phyloP scores from a whole-genome alignment of 2,888 invertebrate genomes.

The Oasisia sp. region DNA sequence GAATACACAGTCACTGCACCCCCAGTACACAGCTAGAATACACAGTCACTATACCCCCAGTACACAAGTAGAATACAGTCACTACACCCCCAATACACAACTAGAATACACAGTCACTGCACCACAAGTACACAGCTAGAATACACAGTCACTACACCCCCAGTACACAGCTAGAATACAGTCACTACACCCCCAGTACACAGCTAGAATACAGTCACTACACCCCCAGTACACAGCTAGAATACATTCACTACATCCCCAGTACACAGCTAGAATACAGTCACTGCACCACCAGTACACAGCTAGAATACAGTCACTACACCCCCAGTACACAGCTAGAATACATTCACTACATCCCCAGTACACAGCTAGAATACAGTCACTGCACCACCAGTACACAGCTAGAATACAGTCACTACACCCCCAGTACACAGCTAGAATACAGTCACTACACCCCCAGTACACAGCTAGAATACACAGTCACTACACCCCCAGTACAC shows the following conservation, averaged over 20 bases:
- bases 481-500: background rate
- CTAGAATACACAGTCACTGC: background rate
- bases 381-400: background rate
- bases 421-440: background rate
- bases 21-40: background rate
- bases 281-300: background rate
- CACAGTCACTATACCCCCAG: background rate
- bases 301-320: background rate
- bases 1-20: background rate
- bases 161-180: background rate
- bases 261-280: background rate
- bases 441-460: background rate
- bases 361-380: background rate
- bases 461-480: background rate
- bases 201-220: constrained; percentile 4
- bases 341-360: background rate
- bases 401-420: background rate
- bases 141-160: background rate
- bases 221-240: background rate
- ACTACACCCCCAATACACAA: background rate
- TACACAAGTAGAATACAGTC: background rate
- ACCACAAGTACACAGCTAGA: background rate
- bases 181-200: background rate
- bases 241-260: background rate
- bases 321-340: background rate